Conservation (phyloP, 2,797 vertebrate species). For the Syncerus caffer region DNA sequence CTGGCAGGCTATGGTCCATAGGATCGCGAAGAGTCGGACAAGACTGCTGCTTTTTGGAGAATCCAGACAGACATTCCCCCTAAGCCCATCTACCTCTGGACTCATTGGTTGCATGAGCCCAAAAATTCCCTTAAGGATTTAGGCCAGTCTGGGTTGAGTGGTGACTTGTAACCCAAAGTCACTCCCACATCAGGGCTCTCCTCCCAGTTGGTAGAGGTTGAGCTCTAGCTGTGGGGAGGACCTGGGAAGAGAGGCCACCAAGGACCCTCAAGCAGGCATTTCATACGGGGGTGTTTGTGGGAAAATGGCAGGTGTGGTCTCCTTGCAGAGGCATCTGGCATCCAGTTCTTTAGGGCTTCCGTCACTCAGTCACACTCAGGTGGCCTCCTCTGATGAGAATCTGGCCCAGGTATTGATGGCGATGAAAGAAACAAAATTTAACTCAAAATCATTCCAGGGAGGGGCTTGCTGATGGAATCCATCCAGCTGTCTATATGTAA, state of each 20-base stretch:
- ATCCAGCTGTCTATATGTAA: background rate
- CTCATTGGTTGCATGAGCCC: background rate
- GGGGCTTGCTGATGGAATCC: background rate
- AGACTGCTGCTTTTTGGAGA: background rate
- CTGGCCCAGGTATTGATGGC: background rate
- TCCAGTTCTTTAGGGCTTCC: background rate
- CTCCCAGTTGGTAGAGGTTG: background rate
- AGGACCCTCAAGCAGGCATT: background rate
- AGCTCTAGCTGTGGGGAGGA: background rate
- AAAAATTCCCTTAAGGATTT: background rate
- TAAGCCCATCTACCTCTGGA: background rate
- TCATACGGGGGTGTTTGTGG: background rate
- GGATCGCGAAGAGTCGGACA: accelerated
- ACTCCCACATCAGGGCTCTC: background rate
- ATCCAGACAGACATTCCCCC: background rate
- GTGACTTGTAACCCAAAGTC: background rate
- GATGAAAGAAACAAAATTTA: background rate
- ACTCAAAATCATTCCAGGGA: background rate
- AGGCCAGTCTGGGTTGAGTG: background rate
- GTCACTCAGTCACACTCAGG: background rate
- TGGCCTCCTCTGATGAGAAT: background rate
- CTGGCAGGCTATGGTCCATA: background rate
- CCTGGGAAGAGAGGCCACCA: background rate
- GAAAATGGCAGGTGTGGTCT: background rate
- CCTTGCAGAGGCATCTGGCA: background rate